Conservation (phyloP, 2,797 vertebrate genomes). For the Taeniopygia guttata region DNA sequence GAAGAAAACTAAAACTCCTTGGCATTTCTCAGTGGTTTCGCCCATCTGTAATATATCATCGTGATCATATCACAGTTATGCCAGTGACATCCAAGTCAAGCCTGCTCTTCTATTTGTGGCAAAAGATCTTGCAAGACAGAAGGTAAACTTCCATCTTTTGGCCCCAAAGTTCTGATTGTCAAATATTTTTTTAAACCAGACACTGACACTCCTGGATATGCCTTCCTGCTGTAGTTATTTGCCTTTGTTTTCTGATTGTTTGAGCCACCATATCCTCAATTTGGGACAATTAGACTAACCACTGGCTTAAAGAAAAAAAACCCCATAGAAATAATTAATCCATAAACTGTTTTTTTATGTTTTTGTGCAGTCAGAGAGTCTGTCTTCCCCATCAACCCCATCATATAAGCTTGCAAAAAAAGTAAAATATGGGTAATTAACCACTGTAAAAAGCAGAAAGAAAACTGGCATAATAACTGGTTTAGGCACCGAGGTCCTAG, state of each 20-base stretch:
- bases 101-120: not conserved
- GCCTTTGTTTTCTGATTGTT: not conserved
- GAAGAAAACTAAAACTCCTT: not conserved
- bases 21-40: not conserved
- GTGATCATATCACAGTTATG: not conserved
- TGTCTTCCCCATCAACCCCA: not conserved
- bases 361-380: not conserved
- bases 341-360: not conserved
- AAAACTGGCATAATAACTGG: not conserved
- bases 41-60: not conserved
- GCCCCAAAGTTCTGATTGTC: not conserved
- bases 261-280: not conserved
- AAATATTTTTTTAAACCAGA: not conserved
- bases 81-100: not conserved
- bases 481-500: not conserved
- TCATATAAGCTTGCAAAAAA: not conserved
- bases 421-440: not conserved
- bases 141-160: not conserved
- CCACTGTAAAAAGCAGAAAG: not conserved
- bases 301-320: not conserved
- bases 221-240: not conserved
- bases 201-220: not conserved
- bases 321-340: not conserved
- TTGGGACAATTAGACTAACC: not conserved
- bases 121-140: slow-evolving; percentile 15